Evolutionary conservation across 2,113 vertebrate genomes (phyloP).

Genomic region (Oryzias celebensis): DNA sequence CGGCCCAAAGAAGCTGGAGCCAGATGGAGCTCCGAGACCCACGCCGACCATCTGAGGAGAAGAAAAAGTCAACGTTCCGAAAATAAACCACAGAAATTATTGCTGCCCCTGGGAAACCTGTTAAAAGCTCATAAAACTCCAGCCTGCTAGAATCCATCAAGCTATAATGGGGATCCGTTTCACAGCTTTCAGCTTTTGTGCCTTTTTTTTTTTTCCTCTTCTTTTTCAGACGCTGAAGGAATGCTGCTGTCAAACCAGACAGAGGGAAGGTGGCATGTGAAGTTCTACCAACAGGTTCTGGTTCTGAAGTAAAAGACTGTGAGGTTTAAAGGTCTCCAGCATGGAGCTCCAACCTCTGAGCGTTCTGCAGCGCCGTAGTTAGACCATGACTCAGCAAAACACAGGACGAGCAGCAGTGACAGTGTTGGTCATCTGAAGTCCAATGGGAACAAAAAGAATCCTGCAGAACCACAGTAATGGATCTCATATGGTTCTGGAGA

Average conservation of each 20-base stretch:
- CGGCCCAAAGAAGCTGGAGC: constrained; percentile 47
- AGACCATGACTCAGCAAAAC: too few relatives aligned
- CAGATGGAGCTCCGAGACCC: constrained; percentile 49
- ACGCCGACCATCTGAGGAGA: constrained; percentile 77
- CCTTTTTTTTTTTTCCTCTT: constrained; percentile 39
- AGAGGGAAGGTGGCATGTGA: too few relatives aligned
- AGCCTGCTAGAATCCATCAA: constrained; percentile 74
- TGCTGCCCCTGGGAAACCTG: constrained; percentile 82
- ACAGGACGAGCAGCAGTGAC: too few relatives aligned
- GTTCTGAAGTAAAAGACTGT: too few relatives aligned
- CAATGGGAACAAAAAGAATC: too few relatives aligned
- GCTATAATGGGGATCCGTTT: constrained; percentile 77
- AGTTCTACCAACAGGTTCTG: too few relatives aligned
- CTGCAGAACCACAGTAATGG: too few relatives aligned
- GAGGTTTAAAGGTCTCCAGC: too few relatives aligned
- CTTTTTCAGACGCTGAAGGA: constrained; percentile 36
- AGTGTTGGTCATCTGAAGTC: too few relatives aligned
- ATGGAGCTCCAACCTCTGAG: too few relatives aligned
- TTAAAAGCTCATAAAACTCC: constrained; percentile 85
- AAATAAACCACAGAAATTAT: constrained; percentile 83
- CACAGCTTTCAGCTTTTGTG: constrained; percentile 38
- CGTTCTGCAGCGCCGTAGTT: too few relatives aligned
- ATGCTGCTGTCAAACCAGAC: constrained; percentile 49
- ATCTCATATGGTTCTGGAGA: too few relatives aligned
- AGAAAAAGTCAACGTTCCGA: constrained; percentile 73